Evolutionary conservation across 2,888 invertebrate genomes (phyloP).

Genomic region (Patella caerulea): DNA sequence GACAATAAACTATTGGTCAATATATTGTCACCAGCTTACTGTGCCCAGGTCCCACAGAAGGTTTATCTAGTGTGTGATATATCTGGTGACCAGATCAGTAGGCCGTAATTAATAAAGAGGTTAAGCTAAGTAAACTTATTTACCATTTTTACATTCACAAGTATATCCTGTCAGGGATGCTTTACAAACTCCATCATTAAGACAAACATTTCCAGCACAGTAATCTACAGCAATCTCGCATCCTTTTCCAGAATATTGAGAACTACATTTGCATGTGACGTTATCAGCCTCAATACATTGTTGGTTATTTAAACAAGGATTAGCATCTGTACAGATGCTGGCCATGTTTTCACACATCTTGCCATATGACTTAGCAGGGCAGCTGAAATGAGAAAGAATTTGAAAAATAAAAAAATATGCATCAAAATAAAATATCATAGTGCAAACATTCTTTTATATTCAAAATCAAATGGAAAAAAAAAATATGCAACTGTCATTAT

Average conservation of each 20-base stretch:
- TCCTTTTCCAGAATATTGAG: constrained; percentile 74
- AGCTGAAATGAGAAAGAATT: constrained; percentile 38
- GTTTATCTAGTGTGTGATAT: too few relatives aligned
- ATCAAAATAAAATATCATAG: too few relatives aligned
- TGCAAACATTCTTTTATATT: too few relatives aligned
- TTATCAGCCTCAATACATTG: constrained; percentile 76
- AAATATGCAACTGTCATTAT: too few relatives aligned
- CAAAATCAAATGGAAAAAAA: too few relatives aligned
- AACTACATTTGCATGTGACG: constrained; percentile 76
- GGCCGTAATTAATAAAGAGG: background rate
- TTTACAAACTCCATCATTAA: constrained; percentile 47
- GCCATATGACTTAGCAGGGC: constrained; percentile 51
- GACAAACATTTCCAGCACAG: constrained; percentile 74
- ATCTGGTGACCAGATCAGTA: too few relatives aligned
- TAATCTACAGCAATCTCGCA: constrained; percentile 93
- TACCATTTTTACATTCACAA: constrained; percentile 50
- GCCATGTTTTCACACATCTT: constrained; percentile 93
- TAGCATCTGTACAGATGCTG: constrained; percentile 82
- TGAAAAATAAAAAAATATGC: too few relatives aligned
- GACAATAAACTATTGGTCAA: too few relatives aligned
- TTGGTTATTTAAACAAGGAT: constrained; percentile 92
- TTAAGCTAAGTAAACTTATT: constrained; percentile 46
- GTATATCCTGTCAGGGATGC: constrained; percentile 35
- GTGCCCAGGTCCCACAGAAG: too few relatives aligned
- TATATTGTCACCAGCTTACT: too few relatives aligned